Evolutionary conservation across 1,140 invertebrate genomes (phyloP), one percentile per base, ranked within the genome.

Genomic region (Anthonomus grandis): DNA sequence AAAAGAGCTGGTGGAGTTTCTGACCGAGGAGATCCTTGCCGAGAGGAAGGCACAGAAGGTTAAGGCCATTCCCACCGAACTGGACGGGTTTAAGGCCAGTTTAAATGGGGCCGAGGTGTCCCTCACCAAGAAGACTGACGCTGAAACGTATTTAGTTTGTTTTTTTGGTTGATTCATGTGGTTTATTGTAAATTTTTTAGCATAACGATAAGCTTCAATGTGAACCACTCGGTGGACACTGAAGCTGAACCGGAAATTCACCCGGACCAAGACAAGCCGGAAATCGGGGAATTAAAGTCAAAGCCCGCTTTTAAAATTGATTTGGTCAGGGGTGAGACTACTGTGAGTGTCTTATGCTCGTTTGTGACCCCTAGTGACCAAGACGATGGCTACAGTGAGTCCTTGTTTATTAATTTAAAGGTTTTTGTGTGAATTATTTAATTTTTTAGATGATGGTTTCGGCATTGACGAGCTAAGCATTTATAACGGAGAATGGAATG

Each of bases 181-280:
- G 12, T 12, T 5, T 41, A 41, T 17, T 41, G n/a, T 12, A 41
- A 2, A 41, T 22, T 66, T 67, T 75, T 62, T 64, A 91, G 84
- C 63, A 84, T 95, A 59, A 79, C 76, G 42, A 80, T 93, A 41
- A 85, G 77, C 46, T 87, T 94, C 63, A 95, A 94, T 73, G 86
- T 96, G 1, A 95, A 95, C 69, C 90, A 95, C 70, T 90, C 91
- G 2, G 91, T 95, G 0, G 90, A 94, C 70, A 78, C 87, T 12
- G 87, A 89, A 24, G 70, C 80, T 6, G 82, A 87, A 60, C 76
- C 80, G 0, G 85, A 90, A 59, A 68, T 84, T 3, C 78, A 86
- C 60, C 73, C 76, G 0, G 76, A 75, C 44, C 78, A 81, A 47
- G 82, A 86, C 44, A 86, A 89, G 71, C 79, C 85, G 37, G 83